phyloP scores from a whole-genome alignment of 2,888 invertebrate genomes.

The Drosophila neoperkinsi region DNA sequence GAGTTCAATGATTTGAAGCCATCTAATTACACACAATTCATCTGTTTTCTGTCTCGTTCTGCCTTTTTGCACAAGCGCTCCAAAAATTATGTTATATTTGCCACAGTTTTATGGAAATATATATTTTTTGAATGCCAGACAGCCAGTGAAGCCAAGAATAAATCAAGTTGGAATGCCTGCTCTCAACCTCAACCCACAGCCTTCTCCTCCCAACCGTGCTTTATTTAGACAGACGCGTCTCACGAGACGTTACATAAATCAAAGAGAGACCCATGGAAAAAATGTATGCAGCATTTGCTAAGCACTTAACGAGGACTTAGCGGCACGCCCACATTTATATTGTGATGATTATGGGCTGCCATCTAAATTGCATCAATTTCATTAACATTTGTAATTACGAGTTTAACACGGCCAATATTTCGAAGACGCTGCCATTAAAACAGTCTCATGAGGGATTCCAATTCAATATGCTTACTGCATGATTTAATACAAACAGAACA shows the following conservation, averaged over 20 bases:
- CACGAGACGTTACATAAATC: slow-evolving; percentile 53
- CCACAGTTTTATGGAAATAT: slow-evolving; percentile 46
- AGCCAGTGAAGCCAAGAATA: slow-evolving; percentile 32
- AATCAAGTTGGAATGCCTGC: slow-evolving; percentile 41
- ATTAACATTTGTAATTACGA: slow-evolving; percentile 35
- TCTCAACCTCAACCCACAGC: not conserved
- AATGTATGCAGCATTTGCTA: slow-evolving; percentile 48
- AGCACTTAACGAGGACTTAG: slow-evolving; percentile 67
- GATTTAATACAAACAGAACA: slow-evolving; percentile 63
- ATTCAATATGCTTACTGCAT: slow-evolving; percentile 19
- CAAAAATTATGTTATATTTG: slow-evolving; percentile 18
- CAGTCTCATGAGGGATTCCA: not conserved
- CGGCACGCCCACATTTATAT: slow-evolving; percentile 27
- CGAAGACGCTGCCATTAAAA: not conserved
- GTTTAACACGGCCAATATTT: slow-evolving; percentile 19
- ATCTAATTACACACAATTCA: slow-evolving; percentile 58
- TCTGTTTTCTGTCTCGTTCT: slow-evolving; percentile 14
- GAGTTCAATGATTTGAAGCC: slow-evolving; percentile 60
- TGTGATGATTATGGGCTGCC: slow-evolving; percentile 22
- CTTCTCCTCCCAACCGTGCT: slow-evolving; percentile 1
- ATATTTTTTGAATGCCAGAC: slow-evolving; percentile 26
- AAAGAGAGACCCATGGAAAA: slow-evolving; percentile 37
- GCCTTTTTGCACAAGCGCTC: slow-evolving; percentile 1
- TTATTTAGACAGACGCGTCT: slow-evolving; percentile 53
- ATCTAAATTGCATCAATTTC: slow-evolving; percentile 46